Evolutionary conservation across 2,888 invertebrate species (phyloP).

Genomic region (Epistrophe eligans): DNA sequence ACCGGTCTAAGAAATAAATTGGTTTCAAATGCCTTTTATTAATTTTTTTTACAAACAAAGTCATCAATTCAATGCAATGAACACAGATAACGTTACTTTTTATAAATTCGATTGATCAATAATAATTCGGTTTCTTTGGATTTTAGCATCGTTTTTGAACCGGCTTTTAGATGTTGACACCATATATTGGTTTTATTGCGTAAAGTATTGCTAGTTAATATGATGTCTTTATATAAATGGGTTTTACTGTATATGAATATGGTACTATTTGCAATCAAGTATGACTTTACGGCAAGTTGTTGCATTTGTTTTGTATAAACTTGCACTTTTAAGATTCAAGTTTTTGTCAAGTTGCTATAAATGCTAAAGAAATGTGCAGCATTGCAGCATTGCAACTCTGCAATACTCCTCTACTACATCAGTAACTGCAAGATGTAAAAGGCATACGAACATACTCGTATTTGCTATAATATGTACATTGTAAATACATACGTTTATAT

Average conservation of each 20-base stretch:
- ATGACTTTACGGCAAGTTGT: conserved; percentile 31
- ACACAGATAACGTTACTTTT: not conserved
- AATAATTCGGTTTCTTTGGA: not conserved
- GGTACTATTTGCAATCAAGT: conserved; percentile 24
- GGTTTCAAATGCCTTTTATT: not conserved
- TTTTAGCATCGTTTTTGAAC: not conserved
- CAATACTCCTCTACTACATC: not conserved
- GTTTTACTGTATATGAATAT: not conserved
- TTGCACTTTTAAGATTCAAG: conserved; percentile 44
- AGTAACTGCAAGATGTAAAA: conserved; percentile 3
- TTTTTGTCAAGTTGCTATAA: conserved; percentile 25
- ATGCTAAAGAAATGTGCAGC: conserved; percentile 1
- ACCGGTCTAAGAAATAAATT: not conserved
- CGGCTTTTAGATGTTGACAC: conserved; percentile 11
- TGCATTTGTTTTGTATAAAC: conserved; percentile 46
- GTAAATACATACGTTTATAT: conserved; percentile 7
- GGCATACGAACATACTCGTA: not conserved
- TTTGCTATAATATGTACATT: not conserved
- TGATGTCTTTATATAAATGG: conserved; percentile 5
- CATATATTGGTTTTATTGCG: conserved; percentile 20
- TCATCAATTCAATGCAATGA: not conserved
- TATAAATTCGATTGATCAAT: not conserved
- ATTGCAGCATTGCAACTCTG: not conserved
- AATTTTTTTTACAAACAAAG: not conserved
- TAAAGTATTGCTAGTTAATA: not conserved